phyloP scores from a whole-genome alignment of 2,888 invertebrate species.

The Muscina levida region DNA sequence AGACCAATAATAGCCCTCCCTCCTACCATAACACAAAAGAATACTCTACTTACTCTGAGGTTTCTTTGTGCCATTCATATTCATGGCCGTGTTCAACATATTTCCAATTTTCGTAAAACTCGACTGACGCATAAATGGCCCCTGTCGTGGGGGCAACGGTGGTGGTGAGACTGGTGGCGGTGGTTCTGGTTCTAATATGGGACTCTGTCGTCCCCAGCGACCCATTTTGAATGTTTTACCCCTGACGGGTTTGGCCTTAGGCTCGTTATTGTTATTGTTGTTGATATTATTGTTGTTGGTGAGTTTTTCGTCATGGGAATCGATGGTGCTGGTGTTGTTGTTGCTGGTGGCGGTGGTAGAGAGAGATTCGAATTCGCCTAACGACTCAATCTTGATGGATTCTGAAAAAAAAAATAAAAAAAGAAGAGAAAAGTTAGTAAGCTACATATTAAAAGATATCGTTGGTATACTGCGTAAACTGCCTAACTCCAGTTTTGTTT shows the following conservation, averaged over 20 bases:
- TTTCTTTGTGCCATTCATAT: slow-evolving; percentile 79
- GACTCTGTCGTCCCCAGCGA: slow-evolving; percentile 79
- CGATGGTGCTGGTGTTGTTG: slow-evolving; percentile 22
- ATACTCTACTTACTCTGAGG: slow-evolving; percentile 75
- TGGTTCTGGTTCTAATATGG: slow-evolving; percentile 77
- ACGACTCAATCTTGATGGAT: slow-evolving; percentile 56
- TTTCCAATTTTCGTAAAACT: slow-evolving; percentile 84
- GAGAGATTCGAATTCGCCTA: slow-evolving; percentile 28
- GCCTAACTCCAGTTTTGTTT: too few relatives aligned
- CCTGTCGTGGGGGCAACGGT: slow-evolving; percentile 74
- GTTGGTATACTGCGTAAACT: too few relatives aligned
- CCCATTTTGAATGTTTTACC: slow-evolving; percentile 74
- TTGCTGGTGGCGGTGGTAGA: slow-evolving; percentile 31
- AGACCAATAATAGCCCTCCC: too few relatives aligned
- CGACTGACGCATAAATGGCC: slow-evolving; percentile 82
- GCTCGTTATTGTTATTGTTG: background rate
- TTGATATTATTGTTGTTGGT: slow-evolving; percentile 26
- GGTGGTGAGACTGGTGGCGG: slow-evolving; percentile 72
- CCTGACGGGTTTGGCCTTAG: slow-evolving; percentile 45
- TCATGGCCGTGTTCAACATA: slow-evolving; percentile 83
- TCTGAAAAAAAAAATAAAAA: slow-evolving; percentile 34
- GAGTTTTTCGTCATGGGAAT: slow-evolving; percentile 25
- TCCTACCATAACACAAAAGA: background rate
- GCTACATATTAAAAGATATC: too few relatives aligned
- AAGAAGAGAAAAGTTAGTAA: slow-evolving; percentile 1